Evolutionary conservation across 2,113 vertebrate species (phyloP), one percentile per base, ranked within the genome.

Genomic region (Progne subis): DNA sequence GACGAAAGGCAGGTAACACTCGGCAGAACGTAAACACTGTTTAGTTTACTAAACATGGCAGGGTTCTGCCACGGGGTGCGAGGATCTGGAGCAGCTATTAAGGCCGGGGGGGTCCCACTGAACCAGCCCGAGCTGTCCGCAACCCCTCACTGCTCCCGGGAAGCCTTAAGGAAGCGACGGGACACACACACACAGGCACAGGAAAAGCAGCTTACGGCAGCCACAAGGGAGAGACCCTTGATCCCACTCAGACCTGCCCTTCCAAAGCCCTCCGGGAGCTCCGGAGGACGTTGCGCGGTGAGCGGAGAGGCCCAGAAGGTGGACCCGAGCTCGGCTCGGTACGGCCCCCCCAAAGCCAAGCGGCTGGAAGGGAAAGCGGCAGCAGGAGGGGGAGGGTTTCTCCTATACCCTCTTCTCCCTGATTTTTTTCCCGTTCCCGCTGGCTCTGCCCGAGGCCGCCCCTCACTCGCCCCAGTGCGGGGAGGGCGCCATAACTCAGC

Each of bases 351-450:
- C 39, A 10, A 1, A 5, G 19, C 16, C 64, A 19, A 25, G 26
- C 12, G 2, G 26, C 0, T 28, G 4, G 14, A 7, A 25, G 9
- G 5, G 14, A 29, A 41, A 3, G 39, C 8, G 3, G 5, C 10
- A 2, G 8, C 3, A 8, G 8, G 1, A 1, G 13, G 2, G 2
- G 4, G 1, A 4, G 5, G 1, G 37, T 37, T 37, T 37, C 37
- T 9, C 37, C 37, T 37, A 37, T 37, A 37, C 37, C 37, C 37
- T 37, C 37, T 37, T 37, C 37, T 37, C 37, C 37, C 37, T 10
- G 37, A 37, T 37, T 37, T 37, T 37, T 37, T 37, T 37, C 37
- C 9, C 37, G 37, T 37, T 37, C 37, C 37, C 37, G 9, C 37
- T 37, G 37, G 37, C 37, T 37, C 37, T 37, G 37, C 37, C 37